Evolutionary conservation across 2,888 invertebrate genomes (phyloP).

Genomic region (Eupeodes latifasciatus): DNA sequence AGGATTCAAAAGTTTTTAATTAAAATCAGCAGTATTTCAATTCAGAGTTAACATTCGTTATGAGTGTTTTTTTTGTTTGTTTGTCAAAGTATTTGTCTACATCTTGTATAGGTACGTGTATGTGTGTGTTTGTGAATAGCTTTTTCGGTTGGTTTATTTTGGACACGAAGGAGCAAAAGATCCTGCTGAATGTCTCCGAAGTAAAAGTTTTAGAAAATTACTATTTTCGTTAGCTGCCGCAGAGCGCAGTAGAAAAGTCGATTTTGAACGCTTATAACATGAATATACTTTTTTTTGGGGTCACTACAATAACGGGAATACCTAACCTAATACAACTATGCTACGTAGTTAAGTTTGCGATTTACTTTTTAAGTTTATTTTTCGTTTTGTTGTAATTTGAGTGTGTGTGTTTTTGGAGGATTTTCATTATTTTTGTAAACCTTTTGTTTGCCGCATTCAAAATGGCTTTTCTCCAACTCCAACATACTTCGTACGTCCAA

Average conservation of each 20-base stretch:
- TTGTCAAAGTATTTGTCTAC: background rate
- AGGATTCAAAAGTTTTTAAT: constrained; percentile 74
- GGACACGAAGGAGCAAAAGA: background rate
- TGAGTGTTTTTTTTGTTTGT: constrained; percentile 19
- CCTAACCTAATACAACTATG: background rate
- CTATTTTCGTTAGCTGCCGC: constrained; percentile 34
- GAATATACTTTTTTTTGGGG: constrained; percentile 46
- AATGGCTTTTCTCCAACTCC: constrained; percentile 50
- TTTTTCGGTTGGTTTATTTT: constrained; percentile 7
- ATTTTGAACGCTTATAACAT: constrained; percentile 54
- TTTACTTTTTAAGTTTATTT: constrained; percentile 58
- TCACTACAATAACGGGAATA: constrained; percentile 51
- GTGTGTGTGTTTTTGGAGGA: background rate
- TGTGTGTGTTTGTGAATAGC: constrained; percentile 7
- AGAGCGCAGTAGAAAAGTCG: constrained; percentile 61
- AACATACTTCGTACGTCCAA: background rate
- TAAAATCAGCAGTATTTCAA: constrained; percentile 76
- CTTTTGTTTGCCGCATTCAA: constrained; percentile 51
- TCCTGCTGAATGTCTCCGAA: constrained; percentile 37
- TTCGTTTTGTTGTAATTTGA: background rate
- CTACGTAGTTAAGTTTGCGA: constrained; percentile 55
- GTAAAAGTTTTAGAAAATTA: constrained; percentile 52
- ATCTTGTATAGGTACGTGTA: background rate
- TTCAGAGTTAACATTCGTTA: constrained; percentile 50
- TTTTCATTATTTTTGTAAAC: background rate